Conservation (phyloP, 2,797 vertebrate species). For the Prionace glauca region DNA sequence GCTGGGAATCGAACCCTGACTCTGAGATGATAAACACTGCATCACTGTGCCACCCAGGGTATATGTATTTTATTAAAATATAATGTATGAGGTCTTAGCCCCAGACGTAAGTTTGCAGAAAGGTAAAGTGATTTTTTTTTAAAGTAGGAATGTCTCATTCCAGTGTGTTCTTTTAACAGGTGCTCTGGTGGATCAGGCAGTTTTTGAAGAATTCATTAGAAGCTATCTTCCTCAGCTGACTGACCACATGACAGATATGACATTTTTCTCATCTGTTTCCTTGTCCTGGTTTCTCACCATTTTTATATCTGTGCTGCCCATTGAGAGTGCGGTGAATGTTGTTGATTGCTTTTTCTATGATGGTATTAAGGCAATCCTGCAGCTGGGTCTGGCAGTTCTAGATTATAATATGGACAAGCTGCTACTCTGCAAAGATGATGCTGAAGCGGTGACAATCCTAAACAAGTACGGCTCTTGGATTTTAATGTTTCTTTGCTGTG, state of each 20-base stretch:
- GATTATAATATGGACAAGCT: constrained; percentile 88
- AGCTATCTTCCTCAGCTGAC: constrained; percentile 86
- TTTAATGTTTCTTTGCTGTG: background rate
- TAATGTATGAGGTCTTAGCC: no score
- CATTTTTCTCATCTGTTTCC: constrained; percentile 93
- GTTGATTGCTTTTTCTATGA: constrained; percentile 98
- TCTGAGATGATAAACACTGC: no score
- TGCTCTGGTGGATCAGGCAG: constrained; percentile 94
- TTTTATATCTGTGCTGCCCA: constrained; percentile 91
- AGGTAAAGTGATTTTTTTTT: background rate
- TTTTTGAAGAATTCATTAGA: constrained; percentile 93
- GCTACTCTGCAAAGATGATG: constrained; percentile 83
- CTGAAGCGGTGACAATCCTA: constrained; percentile 87
- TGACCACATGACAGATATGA: constrained; percentile 90
- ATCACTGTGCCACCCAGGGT: no score
- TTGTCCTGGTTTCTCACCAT: constrained; percentile 97
- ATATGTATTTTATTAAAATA: no score
- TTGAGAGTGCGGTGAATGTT: constrained; percentile 92
- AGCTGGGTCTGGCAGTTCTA: constrained; percentile 84
- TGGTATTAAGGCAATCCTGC: constrained; percentile 87
- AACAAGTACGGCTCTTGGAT: constrained; percentile 70
- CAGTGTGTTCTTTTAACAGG: constrained; percentile 55
- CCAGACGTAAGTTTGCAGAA: background rate
- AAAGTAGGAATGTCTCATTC: background rate
- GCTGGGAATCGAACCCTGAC: no score